phyloP scores from a whole-genome alignment of 2,797 vertebrate species.

The Heterohyrax brucei region DNA sequence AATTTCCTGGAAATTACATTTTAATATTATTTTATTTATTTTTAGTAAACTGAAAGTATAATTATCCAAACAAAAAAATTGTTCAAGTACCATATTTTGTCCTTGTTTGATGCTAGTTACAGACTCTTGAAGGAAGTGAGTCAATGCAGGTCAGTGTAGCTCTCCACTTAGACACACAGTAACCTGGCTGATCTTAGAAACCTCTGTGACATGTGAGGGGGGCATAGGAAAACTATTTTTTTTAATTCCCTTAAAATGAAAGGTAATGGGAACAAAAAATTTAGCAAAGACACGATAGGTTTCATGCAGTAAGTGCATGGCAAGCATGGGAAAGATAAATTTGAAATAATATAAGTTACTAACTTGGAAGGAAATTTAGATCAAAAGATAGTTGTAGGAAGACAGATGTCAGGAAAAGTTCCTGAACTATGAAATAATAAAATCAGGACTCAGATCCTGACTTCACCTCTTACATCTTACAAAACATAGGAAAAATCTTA shows the following conservation, averaged over 20 bases:
- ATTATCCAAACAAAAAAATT: background rate
- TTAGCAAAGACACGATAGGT: background rate
- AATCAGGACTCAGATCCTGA: background rate
- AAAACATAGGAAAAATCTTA: background rate
- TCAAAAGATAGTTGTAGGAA: background rate
- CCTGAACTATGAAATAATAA: background rate
- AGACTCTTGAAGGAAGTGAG: background rate
- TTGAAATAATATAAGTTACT: background rate
- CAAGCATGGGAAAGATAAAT: background rate
- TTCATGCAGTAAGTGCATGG: background rate
- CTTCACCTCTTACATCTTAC: background rate
- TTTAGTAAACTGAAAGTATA: background rate
- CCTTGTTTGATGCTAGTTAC: background rate
- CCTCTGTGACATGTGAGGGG: background rate
- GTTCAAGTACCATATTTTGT: background rate
- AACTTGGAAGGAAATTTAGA: conserved; percentile 3
- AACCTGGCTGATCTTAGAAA: background rate
- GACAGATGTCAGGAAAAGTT: background rate
- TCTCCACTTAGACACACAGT: background rate
- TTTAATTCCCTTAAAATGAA: background rate
- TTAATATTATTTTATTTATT: background rate
- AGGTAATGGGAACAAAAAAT: background rate
- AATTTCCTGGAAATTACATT: background rate
- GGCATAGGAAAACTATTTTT: background rate
- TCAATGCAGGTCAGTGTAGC: background rate